Conservation (phyloP, 2,797 vertebrate genomes). For the Adelosebastes latens region DNA sequence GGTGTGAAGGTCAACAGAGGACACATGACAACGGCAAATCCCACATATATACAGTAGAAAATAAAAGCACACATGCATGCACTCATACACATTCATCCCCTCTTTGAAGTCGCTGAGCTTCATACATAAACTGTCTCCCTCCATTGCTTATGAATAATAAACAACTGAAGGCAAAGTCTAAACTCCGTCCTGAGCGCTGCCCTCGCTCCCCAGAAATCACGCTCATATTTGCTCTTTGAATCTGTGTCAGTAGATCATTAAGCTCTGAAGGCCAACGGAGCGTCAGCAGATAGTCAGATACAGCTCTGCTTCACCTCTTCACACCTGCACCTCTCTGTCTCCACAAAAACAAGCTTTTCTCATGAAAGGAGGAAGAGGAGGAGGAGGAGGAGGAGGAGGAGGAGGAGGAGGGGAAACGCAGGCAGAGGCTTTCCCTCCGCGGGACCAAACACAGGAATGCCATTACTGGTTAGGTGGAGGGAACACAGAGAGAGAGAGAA, state of each 20-base stretch:
- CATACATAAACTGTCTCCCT: slow-evolving; percentile 14
- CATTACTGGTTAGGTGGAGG: background rate
- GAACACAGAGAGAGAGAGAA: background rate
- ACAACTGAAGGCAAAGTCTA: slow-evolving; percentile 73
- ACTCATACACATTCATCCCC: slow-evolving; percentile 1
- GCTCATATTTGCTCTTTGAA: slow-evolving; percentile 48
- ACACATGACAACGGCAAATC: background rate
- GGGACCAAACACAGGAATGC: slow-evolving; percentile 9
- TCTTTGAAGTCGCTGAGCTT: slow-evolving; percentile 39
- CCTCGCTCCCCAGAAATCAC: slow-evolving; percentile 29
- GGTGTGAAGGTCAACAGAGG: background rate
- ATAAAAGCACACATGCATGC: background rate
- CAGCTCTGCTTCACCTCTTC: slow-evolving; percentile 4
- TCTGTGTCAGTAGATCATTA: slow-evolving; percentile 78
- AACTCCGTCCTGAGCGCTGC: slow-evolving; percentile 41
- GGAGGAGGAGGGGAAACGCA: background rate
- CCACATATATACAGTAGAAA: background rate
- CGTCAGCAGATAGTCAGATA: background rate
- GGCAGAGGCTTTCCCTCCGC: background rate
- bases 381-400: background rate
- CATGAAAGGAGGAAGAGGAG: background rate
- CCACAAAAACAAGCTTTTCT: slow-evolving; percentile 21
- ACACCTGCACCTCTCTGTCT: background rate
- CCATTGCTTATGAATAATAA: slow-evolving; percentile 71
- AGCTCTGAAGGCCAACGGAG: slow-evolving; percentile 44